Conservation (phyloP, 2,113 vertebrate species). For the Pholis gunnellus region DNA sequence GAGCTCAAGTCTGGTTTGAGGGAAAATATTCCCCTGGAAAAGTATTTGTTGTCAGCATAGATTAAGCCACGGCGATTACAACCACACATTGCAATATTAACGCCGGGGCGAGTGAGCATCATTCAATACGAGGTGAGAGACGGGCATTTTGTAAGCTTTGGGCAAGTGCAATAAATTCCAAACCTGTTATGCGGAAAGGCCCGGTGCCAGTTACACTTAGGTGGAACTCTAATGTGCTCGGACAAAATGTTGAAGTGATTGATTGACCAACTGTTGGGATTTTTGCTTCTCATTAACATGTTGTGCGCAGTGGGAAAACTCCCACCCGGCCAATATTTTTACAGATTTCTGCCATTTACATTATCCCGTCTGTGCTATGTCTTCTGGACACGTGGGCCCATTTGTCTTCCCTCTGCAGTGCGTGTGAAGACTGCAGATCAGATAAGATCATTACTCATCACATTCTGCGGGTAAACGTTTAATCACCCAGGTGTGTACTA, state of each 20-base stretch:
- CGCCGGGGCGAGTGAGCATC: slow-evolving; percentile 30
- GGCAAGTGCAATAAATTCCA: slow-evolving; percentile 69
- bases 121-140: slow-evolving; percentile 54
- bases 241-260: slow-evolving; percentile 57
- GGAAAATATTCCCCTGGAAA: slow-evolving; percentile 71
- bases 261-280: slow-evolving; percentile 51
- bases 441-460: slow-evolving; percentile 17
- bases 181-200: slow-evolving; percentile 42
- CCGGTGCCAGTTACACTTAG: slow-evolving; percentile 50
- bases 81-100: slow-evolving; percentile 60
- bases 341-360: slow-evolving; percentile 48
- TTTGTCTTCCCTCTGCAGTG: slow-evolving; percentile 14
- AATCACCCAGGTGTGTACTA: background rate
- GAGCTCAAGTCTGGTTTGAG: slow-evolving; percentile 62
- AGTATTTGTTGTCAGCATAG: slow-evolving; percentile 76
- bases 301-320: slow-evolving; percentile 29
- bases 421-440: background rate
- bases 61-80: slow-evolving; percentile 70
- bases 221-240: slow-evolving; percentile 48
- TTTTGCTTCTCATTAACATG: slow-evolving; percentile 56
- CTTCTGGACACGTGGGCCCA: background rate
- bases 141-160: slow-evolving; percentile 61
- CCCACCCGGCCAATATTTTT: slow-evolving; percentile 5
- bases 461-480: slow-evolving; percentile 9
- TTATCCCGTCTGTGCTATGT: slow-evolving; percentile 32